Base-by-base conservation (phyloP, 2,797 vertebrate species). In the Epinephelus malabaricus region DNA sequence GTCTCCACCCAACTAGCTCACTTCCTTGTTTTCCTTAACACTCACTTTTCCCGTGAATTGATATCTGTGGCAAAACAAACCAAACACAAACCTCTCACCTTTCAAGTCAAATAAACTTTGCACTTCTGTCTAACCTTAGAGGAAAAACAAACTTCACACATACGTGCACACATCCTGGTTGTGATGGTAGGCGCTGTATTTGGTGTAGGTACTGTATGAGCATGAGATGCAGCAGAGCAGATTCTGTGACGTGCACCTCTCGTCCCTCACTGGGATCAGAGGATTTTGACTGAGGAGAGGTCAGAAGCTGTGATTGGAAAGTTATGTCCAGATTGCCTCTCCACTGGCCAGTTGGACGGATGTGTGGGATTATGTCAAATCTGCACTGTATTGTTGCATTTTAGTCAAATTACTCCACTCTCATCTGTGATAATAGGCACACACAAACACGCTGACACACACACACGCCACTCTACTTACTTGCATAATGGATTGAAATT, bases 321-420 rank as follows among this genome's bases (percentile, higher is more conserved):
- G 85, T 80, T 79, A 45, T 34, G 11, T 81, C 79, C 83, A 91
- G 89, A 92, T 90, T 89, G 84, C 65, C 63, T 30, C 70, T 69
- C 53, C 62, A 4, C 45, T 7, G 81, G 86, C 84, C 89, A 76
- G 71, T 86, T 85, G 88, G 81, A 79, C 62, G 85, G 89, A 88
- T 89, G 90, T 86, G 82, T 17, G 60, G 92, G 92, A 95, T 95
- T 95, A 94, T 87, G 69, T 86, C 84, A 84, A 93, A 92, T 90
- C 89, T 91, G 90, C 58, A 73, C 85, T 82, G 76, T 91, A 92
- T 93, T 94, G 93, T 94, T 92, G 83, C 88, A 81, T 94, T 94
- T 93, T 92, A 94, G 92, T 91, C 88, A 92, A 94, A 95, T 94
- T 91, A 95, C 91, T 92, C 88, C 69, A 72, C 83, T 86, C 86